Evolutionary conservation across 2,888 invertebrate species (phyloP).

Genomic region (Metopia argyrocephala): DNA sequence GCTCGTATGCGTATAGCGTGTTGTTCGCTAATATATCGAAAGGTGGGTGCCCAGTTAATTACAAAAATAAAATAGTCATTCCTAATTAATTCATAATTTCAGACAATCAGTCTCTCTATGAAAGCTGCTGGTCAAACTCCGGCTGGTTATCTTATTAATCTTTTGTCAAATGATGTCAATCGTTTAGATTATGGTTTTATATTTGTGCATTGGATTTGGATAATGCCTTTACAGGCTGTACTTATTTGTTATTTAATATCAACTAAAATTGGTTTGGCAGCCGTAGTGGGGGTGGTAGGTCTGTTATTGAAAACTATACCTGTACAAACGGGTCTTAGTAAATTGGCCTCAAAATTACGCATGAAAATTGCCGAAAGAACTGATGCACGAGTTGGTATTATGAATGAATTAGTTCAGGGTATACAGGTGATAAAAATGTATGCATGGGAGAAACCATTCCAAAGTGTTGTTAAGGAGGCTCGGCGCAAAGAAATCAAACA

Average conservation of each 20-base stretch:
- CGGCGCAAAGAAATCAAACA: conserved; percentile 84
- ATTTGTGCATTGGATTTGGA: conserved; percentile 92
- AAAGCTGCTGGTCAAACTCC: conserved; percentile 85
- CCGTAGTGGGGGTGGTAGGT: conserved; percentile 87
- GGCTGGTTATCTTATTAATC: conserved; percentile 94
- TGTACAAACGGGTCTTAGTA: conserved; percentile 83
- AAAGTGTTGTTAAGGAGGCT: conserved; percentile 87
- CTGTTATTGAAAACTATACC: conserved; percentile 89
- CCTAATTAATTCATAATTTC: conserved; percentile 60
- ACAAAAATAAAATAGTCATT: conserved; percentile 44
- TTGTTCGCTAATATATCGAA: conserved; percentile 84
- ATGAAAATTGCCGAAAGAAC: conserved; percentile 90
- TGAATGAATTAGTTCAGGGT: conserved; percentile 96
- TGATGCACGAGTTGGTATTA: conserved; percentile 92
- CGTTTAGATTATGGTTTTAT: conserved; percentile 92
- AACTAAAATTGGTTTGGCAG: conserved; percentile 85
- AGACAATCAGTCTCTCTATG: conserved; percentile 85
- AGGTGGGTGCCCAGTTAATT: conserved; percentile 78
- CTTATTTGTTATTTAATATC: conserved; percentile 88
- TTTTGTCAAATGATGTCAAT: conserved; percentile 95
- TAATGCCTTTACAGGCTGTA: conserved; percentile 85
- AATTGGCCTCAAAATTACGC: conserved; percentile 79
- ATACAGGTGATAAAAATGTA: conserved; percentile 99
- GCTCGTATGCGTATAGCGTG: conserved; percentile 84
- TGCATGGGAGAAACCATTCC: conserved; percentile 95